These are phyloP conservation scores for Diprion similis DNA, from an alignment of 1,140 invertebrate species.

Conservation along the genomic window DNA sequence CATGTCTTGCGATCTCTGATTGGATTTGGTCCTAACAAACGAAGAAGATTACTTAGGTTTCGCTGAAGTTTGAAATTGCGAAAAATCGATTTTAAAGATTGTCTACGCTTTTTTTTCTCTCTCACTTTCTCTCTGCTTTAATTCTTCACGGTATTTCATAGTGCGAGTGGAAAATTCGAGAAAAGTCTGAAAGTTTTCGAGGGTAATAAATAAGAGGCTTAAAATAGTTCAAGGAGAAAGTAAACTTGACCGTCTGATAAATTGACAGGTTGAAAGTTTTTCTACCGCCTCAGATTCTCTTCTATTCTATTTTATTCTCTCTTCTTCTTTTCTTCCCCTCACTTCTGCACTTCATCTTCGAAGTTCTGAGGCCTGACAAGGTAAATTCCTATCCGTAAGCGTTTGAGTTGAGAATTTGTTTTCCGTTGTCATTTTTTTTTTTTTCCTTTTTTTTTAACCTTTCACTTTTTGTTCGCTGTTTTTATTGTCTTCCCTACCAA, in stretches of 20 bases:
- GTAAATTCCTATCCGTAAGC: not conserved
- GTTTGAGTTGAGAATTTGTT: not conserved
- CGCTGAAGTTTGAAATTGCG: not conserved
- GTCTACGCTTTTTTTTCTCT: too few species aligned
- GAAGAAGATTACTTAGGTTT: not conserved
- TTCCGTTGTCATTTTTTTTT: too few species aligned
- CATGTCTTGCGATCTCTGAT: not conserved
- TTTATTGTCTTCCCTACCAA: not conserved
- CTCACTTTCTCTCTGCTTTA: too few species aligned
- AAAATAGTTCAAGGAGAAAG: not conserved
- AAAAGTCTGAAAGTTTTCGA: not conserved
- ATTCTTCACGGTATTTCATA: too few species aligned
- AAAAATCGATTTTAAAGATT: not conserved
- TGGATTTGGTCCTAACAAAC: not conserved
- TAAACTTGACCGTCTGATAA: not conserved
- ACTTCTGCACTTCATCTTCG: not conserved
- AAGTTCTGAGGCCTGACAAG: not conserved
- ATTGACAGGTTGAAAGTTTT: constrained; percentile 7
- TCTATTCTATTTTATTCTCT: not conserved
- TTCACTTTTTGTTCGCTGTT: too few species aligned
- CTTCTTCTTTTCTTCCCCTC: not conserved
- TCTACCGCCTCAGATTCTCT: not conserved
- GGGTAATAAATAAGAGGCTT: constrained; percentile 4
- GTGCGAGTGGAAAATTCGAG: not conserved
- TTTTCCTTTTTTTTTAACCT: too few species aligned